These are phyloP conservation scores for Drymonia ruficornis DNA, from an alignment of 2,888 invertebrate genomes.

Conservation along the genomic window DNA sequence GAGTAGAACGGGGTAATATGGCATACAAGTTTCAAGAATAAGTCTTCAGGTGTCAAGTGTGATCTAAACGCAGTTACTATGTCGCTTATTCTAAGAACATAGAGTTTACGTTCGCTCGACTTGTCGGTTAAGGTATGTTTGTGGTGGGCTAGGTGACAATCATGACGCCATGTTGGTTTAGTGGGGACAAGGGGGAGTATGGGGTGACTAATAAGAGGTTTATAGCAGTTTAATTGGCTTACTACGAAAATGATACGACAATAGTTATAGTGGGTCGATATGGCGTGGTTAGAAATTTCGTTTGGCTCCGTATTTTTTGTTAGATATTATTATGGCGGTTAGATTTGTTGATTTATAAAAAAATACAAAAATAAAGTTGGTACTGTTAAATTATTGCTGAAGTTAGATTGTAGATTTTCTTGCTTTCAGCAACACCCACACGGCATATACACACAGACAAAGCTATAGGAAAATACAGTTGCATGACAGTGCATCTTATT, in stretches of 20 bases:
- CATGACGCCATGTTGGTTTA: conserved; percentile 82
- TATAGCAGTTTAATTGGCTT: conserved; percentile 79
- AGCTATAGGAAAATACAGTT: too few species aligned
- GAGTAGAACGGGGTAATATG: conserved; percentile 66
- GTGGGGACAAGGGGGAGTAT: conserved; percentile 60
- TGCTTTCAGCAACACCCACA: too few species aligned
- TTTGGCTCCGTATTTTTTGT: conserved; percentile 12
- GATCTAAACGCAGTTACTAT: conserved; percentile 28
- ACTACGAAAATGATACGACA: conserved; percentile 63
- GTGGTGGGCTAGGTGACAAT: conserved; percentile 76
- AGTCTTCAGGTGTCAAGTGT: conserved; percentile 66
- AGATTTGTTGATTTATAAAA: conserved; percentile 2
- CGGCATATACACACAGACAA: too few species aligned
- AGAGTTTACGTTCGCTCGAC: conserved; percentile 32
- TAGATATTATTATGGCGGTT: background rate
- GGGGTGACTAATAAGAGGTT: conserved; percentile 80
- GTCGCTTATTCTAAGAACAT: conserved; percentile 40
- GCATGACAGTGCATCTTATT: too few species aligned
- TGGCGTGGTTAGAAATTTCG: conserved; percentile 50
- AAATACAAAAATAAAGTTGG: too few species aligned
- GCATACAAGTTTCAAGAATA: conserved; percentile 73
- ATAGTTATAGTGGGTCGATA: conserved; percentile 54
- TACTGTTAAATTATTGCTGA: too few species aligned
- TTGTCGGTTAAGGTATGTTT: conserved; percentile 36
- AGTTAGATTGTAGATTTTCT: too few species aligned